A percentile compares a stretch with the other conserved stretches of the same genome.
phyloP scores from a whole-genome alignment of 2,888 invertebrate genomes.

The Melieria crassipennis region DNA sequence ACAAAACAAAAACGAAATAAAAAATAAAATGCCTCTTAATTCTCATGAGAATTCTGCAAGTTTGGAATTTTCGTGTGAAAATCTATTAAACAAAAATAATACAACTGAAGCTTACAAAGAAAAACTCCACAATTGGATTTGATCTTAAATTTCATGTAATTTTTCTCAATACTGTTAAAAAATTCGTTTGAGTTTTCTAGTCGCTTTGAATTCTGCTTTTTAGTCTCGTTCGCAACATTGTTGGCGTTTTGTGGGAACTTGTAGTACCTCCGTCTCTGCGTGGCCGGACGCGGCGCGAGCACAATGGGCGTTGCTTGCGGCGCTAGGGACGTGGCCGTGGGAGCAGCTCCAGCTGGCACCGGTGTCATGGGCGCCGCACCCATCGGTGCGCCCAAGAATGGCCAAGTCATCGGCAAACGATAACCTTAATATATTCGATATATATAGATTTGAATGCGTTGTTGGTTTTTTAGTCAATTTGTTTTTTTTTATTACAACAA shows the following conservation, averaged over 20 bases:
- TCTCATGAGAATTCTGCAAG: no score
- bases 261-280: conserved; percentile 78
- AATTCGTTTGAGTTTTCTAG: conserved; percentile 11
- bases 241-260: not conserved
- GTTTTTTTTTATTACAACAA: not conserved
- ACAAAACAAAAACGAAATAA: no score
- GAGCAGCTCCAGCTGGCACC: conserved; percentile 67
- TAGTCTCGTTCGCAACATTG: conserved; percentile 30
- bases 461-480: conserved; percentile 17
- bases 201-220: conserved; percentile 63
- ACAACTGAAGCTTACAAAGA: no score
- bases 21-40: no score
- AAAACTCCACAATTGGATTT: no score
- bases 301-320: conserved; percentile 70
- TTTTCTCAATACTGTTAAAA: no score
- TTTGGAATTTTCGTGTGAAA: no score
- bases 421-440: conserved; percentile 69
- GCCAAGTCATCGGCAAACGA: conserved; percentile 82
- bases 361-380: conserved; percentile 70
- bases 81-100: no score
- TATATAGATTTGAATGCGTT: conserved; percentile 9
- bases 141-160: no score
- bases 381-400: conserved; percentile 72
- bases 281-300: conserved; percentile 76
- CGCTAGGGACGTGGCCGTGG: conserved; percentile 53